Conservation (phyloP, 2,888 invertebrate genomes). For the Schizaphis graminum region DNA sequence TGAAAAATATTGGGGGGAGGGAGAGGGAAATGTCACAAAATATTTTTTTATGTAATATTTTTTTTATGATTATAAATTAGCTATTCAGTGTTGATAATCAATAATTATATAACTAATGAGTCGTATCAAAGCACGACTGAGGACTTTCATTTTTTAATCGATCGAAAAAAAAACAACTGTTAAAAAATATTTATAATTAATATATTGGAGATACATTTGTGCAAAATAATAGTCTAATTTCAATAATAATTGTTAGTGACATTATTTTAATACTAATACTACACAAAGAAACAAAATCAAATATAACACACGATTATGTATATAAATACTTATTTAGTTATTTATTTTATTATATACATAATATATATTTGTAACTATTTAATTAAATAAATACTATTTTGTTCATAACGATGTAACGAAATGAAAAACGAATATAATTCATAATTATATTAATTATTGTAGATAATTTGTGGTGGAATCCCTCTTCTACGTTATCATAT, state of each 20-base stretch:
- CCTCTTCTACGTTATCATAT: accelerated
- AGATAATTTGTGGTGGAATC: neutral
- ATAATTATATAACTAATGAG: neutral
- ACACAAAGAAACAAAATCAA: too few species aligned
- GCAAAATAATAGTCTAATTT: too few species aligned
- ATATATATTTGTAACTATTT: neutral
- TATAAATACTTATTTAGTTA: neutral
- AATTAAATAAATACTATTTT: neutral
- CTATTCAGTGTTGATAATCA: neutral
- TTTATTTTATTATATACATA: neutral
- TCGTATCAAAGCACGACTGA: neutral
- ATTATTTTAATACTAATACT: too few species aligned
- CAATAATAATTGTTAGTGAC: too few species aligned
- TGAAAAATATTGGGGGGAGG: too few species aligned
- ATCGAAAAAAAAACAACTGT: neutral
- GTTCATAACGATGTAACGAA: neutral
- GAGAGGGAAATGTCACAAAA: neutral
- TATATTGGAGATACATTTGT: too few species aligned
- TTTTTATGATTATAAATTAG: neutral
- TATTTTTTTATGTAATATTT: neutral
- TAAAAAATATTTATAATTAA: neutral
- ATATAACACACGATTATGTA: too few species aligned
- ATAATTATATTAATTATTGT: neutral
- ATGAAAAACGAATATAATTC: neutral
- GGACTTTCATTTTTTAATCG: neutral